phyloP scores from a whole-genome alignment of 2,888 invertebrate genomes.

The Eurytoma adleriae region DNA sequence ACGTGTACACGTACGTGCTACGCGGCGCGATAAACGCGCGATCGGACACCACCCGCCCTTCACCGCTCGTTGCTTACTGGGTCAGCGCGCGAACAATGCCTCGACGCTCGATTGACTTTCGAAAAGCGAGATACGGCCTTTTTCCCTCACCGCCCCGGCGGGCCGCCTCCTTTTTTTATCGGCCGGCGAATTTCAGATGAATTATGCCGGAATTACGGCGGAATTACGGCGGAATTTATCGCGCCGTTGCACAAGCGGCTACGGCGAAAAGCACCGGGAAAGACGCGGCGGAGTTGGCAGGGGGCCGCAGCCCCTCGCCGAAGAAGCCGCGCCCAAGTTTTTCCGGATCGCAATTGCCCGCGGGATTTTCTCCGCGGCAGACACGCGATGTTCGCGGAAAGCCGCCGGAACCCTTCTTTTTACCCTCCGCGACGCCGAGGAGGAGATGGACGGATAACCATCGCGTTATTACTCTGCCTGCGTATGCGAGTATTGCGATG shows the following conservation, averaged over 20 bases:
- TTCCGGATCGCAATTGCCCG: constrained; percentile 4
- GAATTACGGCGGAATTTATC: too few relatives aligned
- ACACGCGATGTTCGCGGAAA: constrained; percentile 19
- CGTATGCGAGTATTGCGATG: constrained; percentile 17
- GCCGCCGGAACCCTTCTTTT: constrained; percentile 19
- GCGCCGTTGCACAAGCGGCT: too few relatives aligned
- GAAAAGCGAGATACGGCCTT: too few relatives aligned
- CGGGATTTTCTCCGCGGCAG: constrained; percentile 23
- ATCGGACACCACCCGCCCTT: constrained; percentile 49
- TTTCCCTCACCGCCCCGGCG: too few relatives aligned
- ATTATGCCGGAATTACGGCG: too few relatives aligned
- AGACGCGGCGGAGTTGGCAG: too few relatives aligned
- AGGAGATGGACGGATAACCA: constrained; percentile 8
- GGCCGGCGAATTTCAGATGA: too few relatives aligned
- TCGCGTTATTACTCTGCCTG: constrained; percentile 13
- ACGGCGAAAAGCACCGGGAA: too few relatives aligned
- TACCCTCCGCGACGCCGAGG: not conserved
- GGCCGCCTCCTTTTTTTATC: too few relatives aligned
- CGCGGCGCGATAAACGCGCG: constrained; percentile 40
- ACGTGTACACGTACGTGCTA: not conserved
- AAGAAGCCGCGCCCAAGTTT: too few relatives aligned
- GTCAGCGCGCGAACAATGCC: constrained; percentile 27
- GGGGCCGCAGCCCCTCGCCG: too few relatives aligned
- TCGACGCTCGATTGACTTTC: not conserved
- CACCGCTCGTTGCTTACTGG: constrained; percentile 40